Conservation (phyloP, 2,797 vertebrate species). For the Serranus cabrilla region DNA sequence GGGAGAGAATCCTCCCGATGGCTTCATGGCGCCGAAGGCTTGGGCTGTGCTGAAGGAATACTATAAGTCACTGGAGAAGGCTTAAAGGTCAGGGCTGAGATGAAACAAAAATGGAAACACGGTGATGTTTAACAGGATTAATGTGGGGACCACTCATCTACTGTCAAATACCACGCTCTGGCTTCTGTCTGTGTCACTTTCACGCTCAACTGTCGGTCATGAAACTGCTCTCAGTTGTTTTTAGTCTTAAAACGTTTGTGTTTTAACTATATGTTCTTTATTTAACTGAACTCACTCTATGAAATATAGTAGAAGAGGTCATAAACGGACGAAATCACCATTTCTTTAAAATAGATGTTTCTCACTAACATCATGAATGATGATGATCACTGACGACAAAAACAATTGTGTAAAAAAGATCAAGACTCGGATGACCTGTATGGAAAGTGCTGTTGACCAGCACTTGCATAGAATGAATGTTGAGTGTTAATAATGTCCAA, state of each 20-base stretch:
- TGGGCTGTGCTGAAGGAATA: constrained; percentile 97
- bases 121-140: constrained; percentile 63
- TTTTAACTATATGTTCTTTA: constrained; percentile 60
- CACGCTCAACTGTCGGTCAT: constrained; percentile 67
- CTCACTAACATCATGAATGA: constrained; percentile 44
- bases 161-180: constrained; percentile 45
- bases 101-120: constrained; percentile 22
- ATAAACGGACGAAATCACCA: background rate
- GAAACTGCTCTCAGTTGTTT: constrained; percentile 74
- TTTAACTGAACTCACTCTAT: constrained; percentile 46
- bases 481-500: constrained; percentile 22
- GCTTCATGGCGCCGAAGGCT: constrained; percentile 97
- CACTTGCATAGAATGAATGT: constrained; percentile 46
- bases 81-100: constrained; percentile 72
- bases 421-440: background rate
- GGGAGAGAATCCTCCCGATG: constrained; percentile 94
- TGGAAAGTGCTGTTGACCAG: constrained; percentile 75
- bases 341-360: constrained; percentile 29
- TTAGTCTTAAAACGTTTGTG: constrained; percentile 82
- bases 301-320: constrained; percentile 21
- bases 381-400: constrained; percentile 27
- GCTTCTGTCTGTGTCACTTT: constrained; percentile 56
- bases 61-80: constrained; percentile 95
- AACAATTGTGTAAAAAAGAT: constrained; percentile 17
- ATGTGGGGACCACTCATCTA: constrained; percentile 86